phyloP scores from a whole-genome alignment of 2,797 vertebrate species.

The Chiroxiphia lanceolata region DNA sequence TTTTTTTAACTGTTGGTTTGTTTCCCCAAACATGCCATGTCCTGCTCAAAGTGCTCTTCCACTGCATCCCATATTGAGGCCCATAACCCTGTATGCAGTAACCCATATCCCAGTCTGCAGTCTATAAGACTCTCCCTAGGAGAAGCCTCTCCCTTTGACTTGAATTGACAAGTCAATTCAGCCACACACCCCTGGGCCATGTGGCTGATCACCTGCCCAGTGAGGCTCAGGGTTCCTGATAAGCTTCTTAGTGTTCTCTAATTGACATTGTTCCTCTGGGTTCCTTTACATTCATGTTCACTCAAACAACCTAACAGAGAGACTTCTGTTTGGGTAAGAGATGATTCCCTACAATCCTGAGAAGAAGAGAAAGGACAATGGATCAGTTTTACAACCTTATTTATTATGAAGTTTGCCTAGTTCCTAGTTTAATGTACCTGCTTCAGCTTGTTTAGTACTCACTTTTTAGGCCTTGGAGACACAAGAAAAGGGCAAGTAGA shows the following conservation, averaged over 20 bases:
- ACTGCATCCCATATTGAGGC: not conserved
- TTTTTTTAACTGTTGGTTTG: not conserved
- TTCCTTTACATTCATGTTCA: not conserved
- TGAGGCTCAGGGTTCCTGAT: accelerated
- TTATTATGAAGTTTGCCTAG: not conserved
- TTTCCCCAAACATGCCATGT: not conserved
- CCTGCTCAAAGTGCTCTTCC: not conserved
- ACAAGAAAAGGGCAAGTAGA: not conserved
- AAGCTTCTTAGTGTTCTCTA: not conserved
- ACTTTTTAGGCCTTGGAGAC: not conserved
- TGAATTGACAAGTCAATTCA: not conserved
- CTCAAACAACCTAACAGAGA: not conserved
- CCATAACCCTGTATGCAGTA: not conserved
- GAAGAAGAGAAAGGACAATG: not conserved
- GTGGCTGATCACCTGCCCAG: not conserved
- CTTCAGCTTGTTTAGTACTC: not conserved
- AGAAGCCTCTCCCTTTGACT: not conserved
- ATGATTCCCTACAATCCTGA: not conserved
- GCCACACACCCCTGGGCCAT: no score
- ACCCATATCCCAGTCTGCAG: no score
- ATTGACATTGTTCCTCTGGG: not conserved
- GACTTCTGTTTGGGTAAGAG: not conserved
- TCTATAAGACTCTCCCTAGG: not conserved
- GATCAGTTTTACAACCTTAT: not conserved
- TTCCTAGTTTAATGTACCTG: not conserved